Percentiles rank a stretch among this genome's conserved stretches.
These are phyloP conservation scores for Himantopus leucocephalus DNA, from an alignment of 2,113 vertebrate species.

Conservation along the genomic window DNA sequence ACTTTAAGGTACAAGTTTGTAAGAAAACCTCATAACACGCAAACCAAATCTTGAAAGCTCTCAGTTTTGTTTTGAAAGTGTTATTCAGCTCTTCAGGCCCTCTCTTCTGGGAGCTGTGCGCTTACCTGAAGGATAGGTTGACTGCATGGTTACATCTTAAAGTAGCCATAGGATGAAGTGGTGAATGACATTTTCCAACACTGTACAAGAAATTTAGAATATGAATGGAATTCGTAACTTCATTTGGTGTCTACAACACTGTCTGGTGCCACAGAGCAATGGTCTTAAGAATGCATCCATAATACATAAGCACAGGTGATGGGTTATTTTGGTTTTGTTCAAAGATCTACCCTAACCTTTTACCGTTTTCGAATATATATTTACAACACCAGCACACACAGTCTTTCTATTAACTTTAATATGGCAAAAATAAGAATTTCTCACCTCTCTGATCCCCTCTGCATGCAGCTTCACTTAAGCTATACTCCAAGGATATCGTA, in stretches of 20 bases:
- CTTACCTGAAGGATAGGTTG: not conserved
- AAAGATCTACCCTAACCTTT: not conserved
- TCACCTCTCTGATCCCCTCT: not conserved
- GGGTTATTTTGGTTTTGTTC: not conserved
- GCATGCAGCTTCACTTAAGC: not conserved
- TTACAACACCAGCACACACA: not conserved
- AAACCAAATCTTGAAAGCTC: not conserved
- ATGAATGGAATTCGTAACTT: constrained; percentile 23
- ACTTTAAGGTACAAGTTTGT: not conserved
- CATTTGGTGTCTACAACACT: not conserved
- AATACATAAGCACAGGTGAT: not conserved
- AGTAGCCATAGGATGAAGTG: not conserved
- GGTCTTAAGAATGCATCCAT: not conserved
- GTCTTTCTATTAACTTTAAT: not conserved
- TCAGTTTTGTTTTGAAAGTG: not conserved
- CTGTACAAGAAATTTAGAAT: not conserved
- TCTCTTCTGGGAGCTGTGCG: not conserved
- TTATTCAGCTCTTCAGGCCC: not conserved
- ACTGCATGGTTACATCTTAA: not conserved
- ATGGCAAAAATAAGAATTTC: not conserved
- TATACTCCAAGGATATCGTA: not conserved
- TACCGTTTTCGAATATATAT: not conserved
- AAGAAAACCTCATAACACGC: not conserved
- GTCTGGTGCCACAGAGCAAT: not conserved
- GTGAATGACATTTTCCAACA: not conserved